phyloP scores from a whole-genome alignment of 2,797 vertebrate genomes.

The Ptychobarbus kaznakovi region DNA sequence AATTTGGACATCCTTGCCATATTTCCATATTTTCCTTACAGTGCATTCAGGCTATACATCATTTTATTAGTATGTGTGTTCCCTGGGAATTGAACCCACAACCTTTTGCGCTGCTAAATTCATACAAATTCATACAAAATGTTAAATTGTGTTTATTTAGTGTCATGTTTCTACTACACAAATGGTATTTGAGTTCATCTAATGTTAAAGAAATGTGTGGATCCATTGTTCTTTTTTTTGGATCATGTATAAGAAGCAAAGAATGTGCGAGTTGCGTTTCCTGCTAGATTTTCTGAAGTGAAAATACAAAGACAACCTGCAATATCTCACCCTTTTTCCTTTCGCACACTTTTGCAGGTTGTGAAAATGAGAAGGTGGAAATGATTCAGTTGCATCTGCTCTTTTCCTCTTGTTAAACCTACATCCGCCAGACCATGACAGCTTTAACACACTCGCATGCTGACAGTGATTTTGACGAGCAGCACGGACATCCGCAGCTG shows the following conservation, averaged over 20 bases:
- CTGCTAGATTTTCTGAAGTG: not conserved
- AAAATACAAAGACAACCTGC: constrained; percentile 20
- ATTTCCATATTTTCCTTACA: too few relatives aligned
- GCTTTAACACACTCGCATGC: constrained; percentile 31
- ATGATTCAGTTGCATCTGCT: constrained; percentile 45
- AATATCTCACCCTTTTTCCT: constrained; percentile 22
- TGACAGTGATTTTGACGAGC: constrained; percentile 42
- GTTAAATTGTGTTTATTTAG: not conserved
- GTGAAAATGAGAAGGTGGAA: constrained; percentile 31
- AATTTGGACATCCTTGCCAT: not conserved
- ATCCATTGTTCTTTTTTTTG: not conserved
- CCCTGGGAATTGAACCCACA: too few relatives aligned
- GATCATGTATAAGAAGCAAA: not conserved
- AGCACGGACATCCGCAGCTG: constrained; percentile 48
- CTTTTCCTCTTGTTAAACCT: constrained; percentile 47
- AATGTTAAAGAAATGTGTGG: not conserved
- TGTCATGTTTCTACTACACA: not conserved
- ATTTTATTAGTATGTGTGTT: too few relatives aligned
- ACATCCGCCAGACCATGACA: constrained; percentile 51
- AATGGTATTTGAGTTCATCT: not conserved
- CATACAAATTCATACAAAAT: not conserved
- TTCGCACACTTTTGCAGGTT: constrained; percentile 15
- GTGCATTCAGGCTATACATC: too few relatives aligned
- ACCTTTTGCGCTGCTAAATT: too few relatives aligned
- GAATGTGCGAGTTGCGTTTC: not conserved